Evolutionary conservation across 2,113 vertebrate species (phyloP).

Genomic region (Muntiacus reevesi): DNA sequence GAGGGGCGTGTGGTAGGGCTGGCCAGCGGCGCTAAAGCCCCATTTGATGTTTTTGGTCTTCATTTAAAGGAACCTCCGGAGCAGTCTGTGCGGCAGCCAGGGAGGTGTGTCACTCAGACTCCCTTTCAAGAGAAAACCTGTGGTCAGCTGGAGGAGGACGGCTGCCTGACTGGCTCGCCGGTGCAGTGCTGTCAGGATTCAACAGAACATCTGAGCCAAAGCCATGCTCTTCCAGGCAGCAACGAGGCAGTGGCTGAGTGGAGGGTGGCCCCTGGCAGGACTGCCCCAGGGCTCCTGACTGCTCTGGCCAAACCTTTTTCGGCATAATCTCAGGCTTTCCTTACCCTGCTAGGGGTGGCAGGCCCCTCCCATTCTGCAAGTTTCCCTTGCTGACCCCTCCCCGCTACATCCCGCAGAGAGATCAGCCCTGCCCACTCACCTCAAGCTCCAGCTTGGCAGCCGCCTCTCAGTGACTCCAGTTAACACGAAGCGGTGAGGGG

Average conservation of each 20-base stretch:
- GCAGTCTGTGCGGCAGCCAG: neutral
- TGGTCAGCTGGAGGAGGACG: neutral
- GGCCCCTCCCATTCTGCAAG: neutral
- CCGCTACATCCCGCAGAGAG: neutral
- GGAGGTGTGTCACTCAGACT: neutral
- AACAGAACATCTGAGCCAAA: neutral
- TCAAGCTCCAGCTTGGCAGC: neutral
- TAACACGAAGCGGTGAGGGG: rapidly evolving
- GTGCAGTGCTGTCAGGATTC: neutral
- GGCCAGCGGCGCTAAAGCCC: neutral
- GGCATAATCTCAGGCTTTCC: neutral
- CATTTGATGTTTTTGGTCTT: neutral
- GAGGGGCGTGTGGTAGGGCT: neutral
- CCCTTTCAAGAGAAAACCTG: neutral
- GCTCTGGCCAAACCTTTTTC: neutral
- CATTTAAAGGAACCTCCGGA: neutral
- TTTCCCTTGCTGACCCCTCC: too few species aligned
- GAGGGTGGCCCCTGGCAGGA: neutral
- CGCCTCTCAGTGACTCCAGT: neutral
- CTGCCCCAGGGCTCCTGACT: neutral
- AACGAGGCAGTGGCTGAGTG: neutral
- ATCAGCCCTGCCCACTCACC: rapidly evolving
- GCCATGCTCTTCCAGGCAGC: neutral
- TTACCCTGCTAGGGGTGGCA: neutral
- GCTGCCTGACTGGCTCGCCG: neutral